Base-by-base conservation (phyloP, 2,797 vertebrate species). In the Intellagama lesueurii region DNA sequence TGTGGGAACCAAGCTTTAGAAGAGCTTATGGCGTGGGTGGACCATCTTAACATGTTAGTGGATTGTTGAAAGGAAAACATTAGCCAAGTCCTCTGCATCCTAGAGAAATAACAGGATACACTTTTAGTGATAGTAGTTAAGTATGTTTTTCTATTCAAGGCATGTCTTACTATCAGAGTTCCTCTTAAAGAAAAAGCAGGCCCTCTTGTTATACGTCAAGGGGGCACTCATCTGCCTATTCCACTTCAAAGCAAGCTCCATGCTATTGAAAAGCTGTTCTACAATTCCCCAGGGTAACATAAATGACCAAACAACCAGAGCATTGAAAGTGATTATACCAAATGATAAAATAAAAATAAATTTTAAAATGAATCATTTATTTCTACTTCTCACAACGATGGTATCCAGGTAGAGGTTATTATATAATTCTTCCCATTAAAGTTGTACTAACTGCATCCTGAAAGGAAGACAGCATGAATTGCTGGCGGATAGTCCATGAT, bases 191-290 rank as follows among this genome's bases (percentile, higher is more conserved):
- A 22, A 72, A 66, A 83, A 49, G 16, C 68, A 49, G 40, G 49
- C 44, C 68, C 68, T 83, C 82, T 70, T 83, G 68, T 83, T 70
- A 32, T 28, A 83, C 44, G 70, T 72, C 66, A 49, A 72, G 44
- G 44, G 44, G 44, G 30, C 17, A 70, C 68, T 83, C 68, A 70
- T 49, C 44, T 72, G 40, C 44, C 70, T 49, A 32, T 6, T 1
- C 44, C 44, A 70, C 82, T 49, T 32, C 40, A 47, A 70, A 44
- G 68, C 44, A 49, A 83, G 8, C 30, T 83, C 28, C 19, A 4
- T 47, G 40, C 66, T 83, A 30, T 70, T 16, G 40, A 83, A 70
- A 83, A 28, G 28, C 66, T 66, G 14, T 32, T 82, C 30, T 68
- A 66, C 81, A 66, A 47, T 83, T 69, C 44, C 66, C 81, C 81